Base-by-base conservation (phyloP, 2,113 vertebrate genomes). In the Austrofundulus limnaeus region DNA sequence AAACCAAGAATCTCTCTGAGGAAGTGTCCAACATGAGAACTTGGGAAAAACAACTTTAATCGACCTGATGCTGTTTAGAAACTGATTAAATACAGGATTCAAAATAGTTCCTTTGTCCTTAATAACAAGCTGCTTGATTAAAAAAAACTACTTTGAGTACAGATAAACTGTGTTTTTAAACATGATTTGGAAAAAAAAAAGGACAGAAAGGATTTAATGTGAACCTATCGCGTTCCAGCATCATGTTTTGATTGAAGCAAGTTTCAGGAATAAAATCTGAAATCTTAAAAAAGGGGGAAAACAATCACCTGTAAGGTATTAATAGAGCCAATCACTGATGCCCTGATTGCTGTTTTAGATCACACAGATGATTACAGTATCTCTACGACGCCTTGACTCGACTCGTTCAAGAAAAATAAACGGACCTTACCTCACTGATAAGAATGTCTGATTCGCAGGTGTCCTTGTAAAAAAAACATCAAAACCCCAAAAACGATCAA, bases 371-470 rank as follows among this genome's bases (percentile, higher is more conserved):
- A 66, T 49, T n/a, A n/a, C n/a, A n/a, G n/a, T 38, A 56, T 7
- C 31, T 31, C 11, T 28, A 45, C 49, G 50, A 17, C 41, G 31
- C 77, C 45, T 42, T 23, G 48, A 62, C 50, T 34, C 23, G 28
- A 66, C 25, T 67, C 59, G 60, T 63, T 39, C 23, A 2, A 4
- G 46, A 12, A 11, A 10, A 34, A 37, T 6, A 24, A 50, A 51
- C 21, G 45, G 1, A 37, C 64, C 85, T 85, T 84, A 89, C 85
- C 87, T 89, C 75, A 24, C 39, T n/a, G n/a, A n/a, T n/a, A n/a
- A n/a, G 20, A 58, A 64, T 42, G 53, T 55, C 12, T 2, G 17
- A 20, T 46, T 19, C 41, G 39, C 11, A 67, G 24, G 11, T 52
- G 64, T 49, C 41, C 66, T 67, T 51, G 37, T 31, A 24, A 38